Conservation (phyloP, 2,113 vertebrate genomes). For the Camelus dromedarius region DNA sequence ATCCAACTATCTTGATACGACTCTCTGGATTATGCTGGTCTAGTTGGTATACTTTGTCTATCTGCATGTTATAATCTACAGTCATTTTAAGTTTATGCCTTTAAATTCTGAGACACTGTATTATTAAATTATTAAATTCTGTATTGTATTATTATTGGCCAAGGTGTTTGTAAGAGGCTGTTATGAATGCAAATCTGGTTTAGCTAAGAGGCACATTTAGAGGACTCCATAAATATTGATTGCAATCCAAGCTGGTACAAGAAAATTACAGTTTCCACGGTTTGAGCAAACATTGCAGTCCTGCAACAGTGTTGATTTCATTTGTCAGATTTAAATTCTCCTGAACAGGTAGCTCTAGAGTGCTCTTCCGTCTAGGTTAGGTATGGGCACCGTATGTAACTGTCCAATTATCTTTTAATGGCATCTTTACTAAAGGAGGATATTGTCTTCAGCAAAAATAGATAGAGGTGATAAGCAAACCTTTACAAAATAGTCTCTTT, state of each 20-base stretch:
- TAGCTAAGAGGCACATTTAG: neutral
- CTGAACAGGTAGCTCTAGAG: neutral
- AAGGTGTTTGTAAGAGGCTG: neutral
- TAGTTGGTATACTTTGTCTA: neutral
- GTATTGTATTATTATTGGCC: neutral
- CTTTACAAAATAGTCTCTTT: conserved; percentile 29
- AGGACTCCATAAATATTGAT: conserved; percentile 56
- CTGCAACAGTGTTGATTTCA: conserved; percentile 23
- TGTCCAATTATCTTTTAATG: conserved; percentile 35
- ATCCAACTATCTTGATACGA: neutral
- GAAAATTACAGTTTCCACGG: conserved; percentile 43
- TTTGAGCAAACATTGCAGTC: conserved; percentile 47
- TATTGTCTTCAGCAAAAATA: neutral
- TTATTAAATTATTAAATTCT: too few species aligned
- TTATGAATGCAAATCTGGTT: neutral
- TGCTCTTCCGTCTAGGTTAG: conserved; percentile 2
- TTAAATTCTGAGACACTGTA: conserved; percentile 21
- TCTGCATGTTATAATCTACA: neutral
- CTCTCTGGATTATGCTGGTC: neutral
- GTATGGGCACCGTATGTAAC: neutral
- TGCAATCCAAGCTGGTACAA: conserved; percentile 12
- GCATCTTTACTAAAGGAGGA: neutral
- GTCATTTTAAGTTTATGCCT: conserved; percentile 1
- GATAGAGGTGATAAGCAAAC: neutral
- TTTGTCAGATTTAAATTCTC: conserved; percentile 19